Evolutionary conservation across 1,140 invertebrate genomes (phyloP).

Genomic region (Zaprionus tsacasi): DNA sequence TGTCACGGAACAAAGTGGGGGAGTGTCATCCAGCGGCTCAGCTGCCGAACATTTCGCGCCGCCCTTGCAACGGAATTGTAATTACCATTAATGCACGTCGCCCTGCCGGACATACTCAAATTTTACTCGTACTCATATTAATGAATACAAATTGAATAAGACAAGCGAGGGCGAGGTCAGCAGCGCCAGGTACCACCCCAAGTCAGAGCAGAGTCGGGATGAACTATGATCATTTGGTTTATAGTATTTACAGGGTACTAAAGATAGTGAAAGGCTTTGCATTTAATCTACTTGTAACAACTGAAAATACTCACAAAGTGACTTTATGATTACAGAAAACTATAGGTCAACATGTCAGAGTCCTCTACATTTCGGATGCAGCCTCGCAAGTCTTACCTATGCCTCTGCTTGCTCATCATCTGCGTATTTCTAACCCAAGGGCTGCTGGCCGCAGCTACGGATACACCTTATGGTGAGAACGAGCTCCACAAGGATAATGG

Average conservation of each 20-base stretch:
- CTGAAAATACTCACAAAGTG: too few relatives aligned
- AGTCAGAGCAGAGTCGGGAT: neutral
- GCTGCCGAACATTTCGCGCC: slow-evolving; percentile 11
- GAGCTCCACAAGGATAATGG: slow-evolving; percentile 53
- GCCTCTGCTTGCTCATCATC: slow-evolving; percentile 55
- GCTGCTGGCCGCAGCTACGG: slow-evolving; percentile 31
- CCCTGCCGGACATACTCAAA: slow-evolving; percentile 31
- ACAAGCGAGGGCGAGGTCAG: slow-evolving; percentile 23
- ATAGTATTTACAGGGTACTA: neutral
- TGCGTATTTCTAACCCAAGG: slow-evolving; percentile 46
- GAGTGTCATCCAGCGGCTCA: slow-evolving; percentile 17
- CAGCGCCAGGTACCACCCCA: neutral
- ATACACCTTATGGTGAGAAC: slow-evolving; percentile 40
- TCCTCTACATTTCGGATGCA: slow-evolving; percentile 20
- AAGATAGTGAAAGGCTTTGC: too few relatives aligned
- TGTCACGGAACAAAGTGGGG: neutral
- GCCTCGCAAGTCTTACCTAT: slow-evolving; percentile 35
- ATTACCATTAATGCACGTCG: slow-evolving; percentile 51
- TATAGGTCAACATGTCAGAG: slow-evolving; percentile 40
- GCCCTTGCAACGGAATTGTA: slow-evolving; percentile 30
- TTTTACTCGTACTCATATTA: slow-evolving; percentile 44
- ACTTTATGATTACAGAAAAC: slow-evolving; percentile 27
- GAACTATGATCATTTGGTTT: neutral
- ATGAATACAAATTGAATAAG: slow-evolving; percentile 57
- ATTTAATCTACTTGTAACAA: too few relatives aligned